Evolutionary conservation across 1,140 invertebrate species (phyloP).

Genomic region (Drosophila sucinea): DNA sequence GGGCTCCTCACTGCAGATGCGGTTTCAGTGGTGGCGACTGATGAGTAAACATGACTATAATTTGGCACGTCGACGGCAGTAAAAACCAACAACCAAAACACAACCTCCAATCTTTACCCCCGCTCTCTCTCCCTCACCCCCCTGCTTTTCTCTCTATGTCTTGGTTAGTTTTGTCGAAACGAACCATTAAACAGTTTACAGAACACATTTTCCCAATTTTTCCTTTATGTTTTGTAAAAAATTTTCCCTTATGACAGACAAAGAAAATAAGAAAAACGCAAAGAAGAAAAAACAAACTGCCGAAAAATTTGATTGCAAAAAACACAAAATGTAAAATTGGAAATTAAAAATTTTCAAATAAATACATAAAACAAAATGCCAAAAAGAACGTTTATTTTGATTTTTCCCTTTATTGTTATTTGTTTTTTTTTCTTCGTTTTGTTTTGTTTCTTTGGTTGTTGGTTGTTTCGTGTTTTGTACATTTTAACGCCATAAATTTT

Average conservation of each 20-base stretch:
- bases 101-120: not conserved
- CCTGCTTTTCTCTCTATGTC: not conserved
- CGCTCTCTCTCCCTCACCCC: not conserved
- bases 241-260: conserved; percentile 75
- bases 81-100: conserved; percentile 31
- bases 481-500: conserved; percentile 65
- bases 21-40: conserved; percentile 34
- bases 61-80: conserved; percentile 35
- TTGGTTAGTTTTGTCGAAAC: not conserved
- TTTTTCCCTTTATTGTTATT: conserved; percentile 10
- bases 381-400: conserved; percentile 40
- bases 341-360: conserved; percentile 73
- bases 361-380: conserved; percentile 59
- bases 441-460: not conserved
- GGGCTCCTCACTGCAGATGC: conserved; percentile 25
- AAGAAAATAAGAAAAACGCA: conserved; percentile 28
- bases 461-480: not conserved
- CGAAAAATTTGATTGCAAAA: conserved; percentile 42
- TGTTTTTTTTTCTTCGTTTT: conserved; percentile 6
- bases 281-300: conserved; percentile 42
- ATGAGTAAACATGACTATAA: conserved; percentile 42
- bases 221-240: conserved; percentile 38
- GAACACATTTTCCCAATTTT: conserved; percentile 30
- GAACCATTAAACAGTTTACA: conserved; percentile 23
- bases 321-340: conserved; percentile 49